Evolutionary conservation across 2,888 invertebrate genomes (phyloP).

Genomic region (Protula sp.): DNA sequence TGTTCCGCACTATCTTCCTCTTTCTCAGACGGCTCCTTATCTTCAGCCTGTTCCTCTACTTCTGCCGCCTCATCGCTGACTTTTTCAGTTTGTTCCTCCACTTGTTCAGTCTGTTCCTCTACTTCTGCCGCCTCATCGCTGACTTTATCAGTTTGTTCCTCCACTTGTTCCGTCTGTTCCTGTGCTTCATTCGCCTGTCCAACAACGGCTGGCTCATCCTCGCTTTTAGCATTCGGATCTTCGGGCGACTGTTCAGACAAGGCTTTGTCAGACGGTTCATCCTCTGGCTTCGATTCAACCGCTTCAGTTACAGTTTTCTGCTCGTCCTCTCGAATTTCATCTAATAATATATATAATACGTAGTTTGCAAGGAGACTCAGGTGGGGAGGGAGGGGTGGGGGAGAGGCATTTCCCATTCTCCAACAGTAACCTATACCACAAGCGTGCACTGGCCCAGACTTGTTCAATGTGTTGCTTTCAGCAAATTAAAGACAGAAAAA

Average conservation of each 20-base stretch:
- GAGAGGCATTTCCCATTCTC: too few species aligned
- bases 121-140: not conserved
- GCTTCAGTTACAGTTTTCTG: not conserved
- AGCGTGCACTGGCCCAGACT: too few species aligned
- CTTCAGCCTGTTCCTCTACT: not conserved
- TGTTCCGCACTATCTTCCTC: constrained; percentile 1
- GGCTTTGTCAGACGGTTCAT: not conserved
- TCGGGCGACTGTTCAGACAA: constrained; percentile 1
- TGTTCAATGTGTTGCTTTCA: too few species aligned
- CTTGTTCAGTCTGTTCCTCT: not conserved
- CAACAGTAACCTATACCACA: too few species aligned
- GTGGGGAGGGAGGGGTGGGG: too few species aligned
- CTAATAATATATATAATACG: too few species aligned
- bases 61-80: not conserved
- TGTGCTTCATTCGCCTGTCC: constrained; percentile 4
- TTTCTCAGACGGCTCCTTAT: not conserved
- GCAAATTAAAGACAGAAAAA: too few species aligned
- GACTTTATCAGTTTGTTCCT: not conserved
- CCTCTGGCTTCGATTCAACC: constrained; percentile 3
- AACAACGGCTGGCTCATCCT: constrained; percentile 10
- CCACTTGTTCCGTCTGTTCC: constrained; percentile 5
- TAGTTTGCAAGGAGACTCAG: too few species aligned
- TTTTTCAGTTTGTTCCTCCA: constrained; percentile 13
- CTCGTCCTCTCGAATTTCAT: not conserved
- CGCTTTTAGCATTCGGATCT: not conserved